Percentiles rank a stretch among this genome's conserved stretches.
phyloP scores from a whole-genome alignment of 2,888 invertebrate species.

The Rhingia rostrata region DNA sequence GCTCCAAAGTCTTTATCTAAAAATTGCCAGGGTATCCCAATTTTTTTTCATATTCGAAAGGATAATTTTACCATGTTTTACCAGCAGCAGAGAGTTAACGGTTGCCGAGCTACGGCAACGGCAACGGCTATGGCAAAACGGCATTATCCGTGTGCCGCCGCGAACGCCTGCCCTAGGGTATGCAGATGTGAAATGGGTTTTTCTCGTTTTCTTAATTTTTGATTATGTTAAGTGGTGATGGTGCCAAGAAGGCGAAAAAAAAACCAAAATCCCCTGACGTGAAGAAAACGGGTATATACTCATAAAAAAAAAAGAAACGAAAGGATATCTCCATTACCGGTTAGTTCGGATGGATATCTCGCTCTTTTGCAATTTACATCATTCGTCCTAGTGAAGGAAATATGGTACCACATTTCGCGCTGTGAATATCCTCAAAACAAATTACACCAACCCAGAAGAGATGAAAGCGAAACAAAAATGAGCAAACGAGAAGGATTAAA shows the following conservation, averaged over 20 bases:
- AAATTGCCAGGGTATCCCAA: constrained; percentile 41
- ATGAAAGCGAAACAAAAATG: background rate
- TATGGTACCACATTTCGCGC: constrained; percentile 22
- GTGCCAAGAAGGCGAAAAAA: constrained; percentile 14
- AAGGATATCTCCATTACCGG: constrained; percentile 72
- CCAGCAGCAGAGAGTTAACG: constrained; percentile 15
- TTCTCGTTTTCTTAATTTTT: constrained; percentile 73
- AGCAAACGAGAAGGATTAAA: constrained; percentile 50
- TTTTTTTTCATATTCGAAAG: constrained; percentile 47
- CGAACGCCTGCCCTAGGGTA: constrained; percentile 47
- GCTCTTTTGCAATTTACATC: constrained; percentile 42
- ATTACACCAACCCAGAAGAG: constrained; percentile 13
- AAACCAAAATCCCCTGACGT: constrained; percentile 1
- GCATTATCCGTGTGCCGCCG: background rate
- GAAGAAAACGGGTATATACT: constrained; percentile 13
- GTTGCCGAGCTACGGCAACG: constrained; percentile 18
- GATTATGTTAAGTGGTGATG: constrained; percentile 72
- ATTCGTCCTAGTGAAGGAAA: constrained; percentile 28
- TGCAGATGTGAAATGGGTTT: constrained; percentile 64
- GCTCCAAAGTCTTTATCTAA: constrained; percentile 39
- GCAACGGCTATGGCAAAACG: background rate
- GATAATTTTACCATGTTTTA: constrained; percentile 40
- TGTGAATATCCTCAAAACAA: constrained; percentile 28
- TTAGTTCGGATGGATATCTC: constrained; percentile 56
- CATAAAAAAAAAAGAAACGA: constrained; percentile 24